Conservation (phyloP, 2,797 vertebrate genomes). For the Squalus acanthias region DNA sequence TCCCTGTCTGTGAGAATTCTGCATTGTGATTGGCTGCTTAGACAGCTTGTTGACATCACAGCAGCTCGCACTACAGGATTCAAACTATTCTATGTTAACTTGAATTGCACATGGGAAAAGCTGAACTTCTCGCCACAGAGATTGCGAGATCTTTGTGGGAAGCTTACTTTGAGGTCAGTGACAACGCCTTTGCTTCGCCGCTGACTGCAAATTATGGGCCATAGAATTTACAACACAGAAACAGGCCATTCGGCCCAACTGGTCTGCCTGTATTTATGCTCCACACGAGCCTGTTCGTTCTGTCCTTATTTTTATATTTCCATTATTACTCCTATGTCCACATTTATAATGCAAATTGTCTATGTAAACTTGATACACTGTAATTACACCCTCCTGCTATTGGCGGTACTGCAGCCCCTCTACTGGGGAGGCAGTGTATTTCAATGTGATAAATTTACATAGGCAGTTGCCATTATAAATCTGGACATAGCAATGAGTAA, state of each 20-base stretch:
- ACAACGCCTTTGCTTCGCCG: too few species aligned
- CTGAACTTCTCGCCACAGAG: too few species aligned
- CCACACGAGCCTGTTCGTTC: neutral
- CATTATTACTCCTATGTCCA: neutral
- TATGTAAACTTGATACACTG: neutral
- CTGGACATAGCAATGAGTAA: neutral
- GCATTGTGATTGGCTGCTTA: too few species aligned
- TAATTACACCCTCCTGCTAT: neutral
- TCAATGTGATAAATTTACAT: neutral
- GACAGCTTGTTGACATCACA: too few species aligned
- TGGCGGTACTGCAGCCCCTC: neutral
- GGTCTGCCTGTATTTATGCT: neutral
- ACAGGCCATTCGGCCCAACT: neutral
- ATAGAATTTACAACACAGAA: neutral
- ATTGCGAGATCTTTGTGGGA: too few species aligned
- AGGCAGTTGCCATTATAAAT: neutral
- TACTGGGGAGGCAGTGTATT: neutral
- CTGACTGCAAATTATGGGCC: too few species aligned
- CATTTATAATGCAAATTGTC: neutral
- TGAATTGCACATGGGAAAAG: too few species aligned
- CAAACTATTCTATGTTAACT: too few species aligned
- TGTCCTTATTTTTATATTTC: neutral
- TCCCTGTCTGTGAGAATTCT: too few species aligned
- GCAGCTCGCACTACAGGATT: too few species aligned
- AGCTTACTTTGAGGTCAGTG: too few species aligned